Percentiles rank a stretch among this genome's conserved stretches.
Conservation (phyloP, 1,140 invertebrate genomes). For the Drosophila leontia region DNA sequence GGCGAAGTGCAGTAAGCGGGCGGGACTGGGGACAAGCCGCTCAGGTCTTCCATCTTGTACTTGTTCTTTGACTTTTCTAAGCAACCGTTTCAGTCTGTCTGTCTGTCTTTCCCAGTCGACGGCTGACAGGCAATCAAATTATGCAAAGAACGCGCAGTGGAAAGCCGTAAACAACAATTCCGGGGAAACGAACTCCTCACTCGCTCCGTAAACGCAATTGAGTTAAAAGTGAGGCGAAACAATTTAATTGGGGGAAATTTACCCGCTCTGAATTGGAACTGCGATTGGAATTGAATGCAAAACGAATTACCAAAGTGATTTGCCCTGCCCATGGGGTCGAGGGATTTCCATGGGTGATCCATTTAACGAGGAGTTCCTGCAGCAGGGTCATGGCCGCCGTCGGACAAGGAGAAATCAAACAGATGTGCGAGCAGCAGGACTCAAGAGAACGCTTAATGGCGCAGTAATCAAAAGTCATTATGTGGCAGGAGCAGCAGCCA, state of each 20-base stretch:
- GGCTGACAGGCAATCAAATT: slow-evolving; percentile 68
- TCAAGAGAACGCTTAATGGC: slow-evolving; percentile 72
- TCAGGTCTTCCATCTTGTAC: slow-evolving; percentile 8
- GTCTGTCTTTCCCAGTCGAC: not conserved
- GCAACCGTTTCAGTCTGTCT: not conserved
- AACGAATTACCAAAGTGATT: slow-evolving; percentile 75
- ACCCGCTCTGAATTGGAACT: slow-evolving; percentile 37
- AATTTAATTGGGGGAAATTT: slow-evolving; percentile 66
- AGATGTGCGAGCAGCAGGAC: slow-evolving; percentile 72
- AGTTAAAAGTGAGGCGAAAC: slow-evolving; percentile 68
- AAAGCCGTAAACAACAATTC: slow-evolving; percentile 78
- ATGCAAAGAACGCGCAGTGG: slow-evolving; percentile 69
- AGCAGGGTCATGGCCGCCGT: slow-evolving; percentile 37
- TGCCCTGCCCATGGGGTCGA: slow-evolving; percentile 41
- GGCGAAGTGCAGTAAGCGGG: not conserved
- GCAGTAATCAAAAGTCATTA: slow-evolving; percentile 82
- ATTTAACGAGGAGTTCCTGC: slow-evolving; percentile 47
- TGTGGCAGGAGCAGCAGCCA: slow-evolving; percentile 63
- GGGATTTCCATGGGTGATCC: slow-evolving; percentile 26
- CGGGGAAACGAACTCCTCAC: slow-evolving; percentile 54
- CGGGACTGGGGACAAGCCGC: not conserved
- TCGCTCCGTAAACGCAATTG: slow-evolving; percentile 70
- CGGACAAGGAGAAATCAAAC: slow-evolving; percentile 64
- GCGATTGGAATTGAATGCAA: slow-evolving; percentile 43
- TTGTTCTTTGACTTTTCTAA: slow-evolving; percentile 33